These are phyloP conservation scores for Echinarachnius parma DNA, from an alignment of 53 echinoderm and acorn worm species.

Conservation along the genomic window DNA sequence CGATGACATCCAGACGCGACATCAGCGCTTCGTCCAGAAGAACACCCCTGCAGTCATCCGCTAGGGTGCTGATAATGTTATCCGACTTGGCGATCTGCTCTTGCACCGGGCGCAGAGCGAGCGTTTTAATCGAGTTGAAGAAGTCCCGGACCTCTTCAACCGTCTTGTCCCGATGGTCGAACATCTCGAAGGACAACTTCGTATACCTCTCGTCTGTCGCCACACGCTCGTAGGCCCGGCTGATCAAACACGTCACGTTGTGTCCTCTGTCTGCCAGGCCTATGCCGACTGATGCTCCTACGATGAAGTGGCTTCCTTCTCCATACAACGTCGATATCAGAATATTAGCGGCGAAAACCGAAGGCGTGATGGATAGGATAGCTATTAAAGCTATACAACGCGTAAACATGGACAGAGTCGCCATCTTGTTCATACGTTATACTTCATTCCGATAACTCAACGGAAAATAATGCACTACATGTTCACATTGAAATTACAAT, in stretches of 20 bases:
- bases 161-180: conserved; percentile 20
- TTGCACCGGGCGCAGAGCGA: background rate
- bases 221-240: conserved; percentile 45
- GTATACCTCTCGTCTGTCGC: conserved; percentile 37
- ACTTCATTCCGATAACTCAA: too few species aligned
- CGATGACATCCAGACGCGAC: conserved; percentile 21
- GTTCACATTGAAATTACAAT: too few species aligned
- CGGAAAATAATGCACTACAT: too few species aligned
- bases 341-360: background rate
- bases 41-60: conserved; percentile 24
- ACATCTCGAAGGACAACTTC: conserved; percentile 38
- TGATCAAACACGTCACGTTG: conserved; percentile 49
- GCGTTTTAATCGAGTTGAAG: background rate
- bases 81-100: background rate
- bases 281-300: conserved; percentile 38
- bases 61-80: background rate
- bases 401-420: too few species aligned
- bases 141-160: conserved; percentile 9
- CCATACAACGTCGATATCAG: conserved; percentile 7
- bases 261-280: conserved; percentile 43
- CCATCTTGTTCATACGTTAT: too few species aligned
- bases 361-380: too few species aligned
- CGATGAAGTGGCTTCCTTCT: conserved; percentile 51
- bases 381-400: too few species aligned
- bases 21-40: conserved; percentile 39